Percentiles rank a stretch among this genome's conserved stretches.
Conservation (phyloP, 2,113 vertebrate genomes). For the Oenanthe oenanthe region DNA sequence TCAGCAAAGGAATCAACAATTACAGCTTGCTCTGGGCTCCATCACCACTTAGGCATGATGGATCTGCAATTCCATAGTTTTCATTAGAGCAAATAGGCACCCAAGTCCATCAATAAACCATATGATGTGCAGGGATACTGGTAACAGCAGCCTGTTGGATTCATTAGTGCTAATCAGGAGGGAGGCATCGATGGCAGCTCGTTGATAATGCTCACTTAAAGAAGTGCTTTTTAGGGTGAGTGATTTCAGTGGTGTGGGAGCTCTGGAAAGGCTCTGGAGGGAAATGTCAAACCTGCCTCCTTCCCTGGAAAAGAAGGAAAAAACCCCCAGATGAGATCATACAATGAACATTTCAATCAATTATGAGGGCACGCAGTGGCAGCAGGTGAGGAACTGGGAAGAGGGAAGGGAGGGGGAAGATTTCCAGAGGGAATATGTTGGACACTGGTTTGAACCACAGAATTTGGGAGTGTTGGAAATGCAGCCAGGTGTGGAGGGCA, state of each 20-base stretch:
- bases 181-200: slow-evolving; percentile 15
- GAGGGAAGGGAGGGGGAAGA: neutral
- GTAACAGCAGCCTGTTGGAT: slow-evolving; percentile 53
- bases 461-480: neutral
- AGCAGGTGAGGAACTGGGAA: neutral
- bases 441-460: neutral
- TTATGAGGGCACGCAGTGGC: neutral
- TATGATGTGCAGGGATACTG: slow-evolving; percentile 35
- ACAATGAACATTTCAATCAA: neutral
- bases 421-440: neutral
- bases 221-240: neutral
- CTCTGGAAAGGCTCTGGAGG: neutral
- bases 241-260: neutral
- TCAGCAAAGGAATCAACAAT: slow-evolving; percentile 31
- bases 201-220: slow-evolving; percentile 4
- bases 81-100: slow-evolving; percentile 62
- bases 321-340: neutral
- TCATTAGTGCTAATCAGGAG: slow-evolving; percentile 66
- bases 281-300: slow-evolving; percentile 14
- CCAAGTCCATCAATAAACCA: slow-evolving; percentile 62
- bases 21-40: slow-evolving; percentile 42
- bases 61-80: slow-evolving; percentile 62
- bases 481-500: neutral
- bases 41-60: slow-evolving; percentile 53
- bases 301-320: neutral